phyloP scores from a whole-genome alignment of 2,797 vertebrate species.

The Trematomus bernacchii region DNA sequence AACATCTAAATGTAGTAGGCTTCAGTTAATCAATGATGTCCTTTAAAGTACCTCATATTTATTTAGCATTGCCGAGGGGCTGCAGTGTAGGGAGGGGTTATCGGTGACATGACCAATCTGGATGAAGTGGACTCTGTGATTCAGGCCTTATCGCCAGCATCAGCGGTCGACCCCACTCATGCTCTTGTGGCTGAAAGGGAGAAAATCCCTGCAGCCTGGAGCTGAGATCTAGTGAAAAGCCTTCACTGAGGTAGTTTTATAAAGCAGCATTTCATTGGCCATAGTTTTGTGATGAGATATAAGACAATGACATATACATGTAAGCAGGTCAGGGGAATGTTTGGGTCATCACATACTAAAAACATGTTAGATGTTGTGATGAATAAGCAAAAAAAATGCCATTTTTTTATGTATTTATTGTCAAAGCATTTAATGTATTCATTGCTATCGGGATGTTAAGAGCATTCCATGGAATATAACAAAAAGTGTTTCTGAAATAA shows the following conservation, averaged over 20 bases:
- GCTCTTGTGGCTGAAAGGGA: conserved; percentile 3
- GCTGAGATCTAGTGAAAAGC: not conserved
- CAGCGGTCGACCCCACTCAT: not conserved
- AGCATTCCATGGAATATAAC: too few relatives aligned
- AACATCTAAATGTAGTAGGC: too few relatives aligned
- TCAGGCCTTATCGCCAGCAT: not conserved
- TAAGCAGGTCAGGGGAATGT: not conserved
- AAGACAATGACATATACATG: not conserved
- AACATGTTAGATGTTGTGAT: not conserved
- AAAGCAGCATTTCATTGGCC: not conserved
- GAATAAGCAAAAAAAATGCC: not conserved
- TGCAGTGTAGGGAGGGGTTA: too few relatives aligned
- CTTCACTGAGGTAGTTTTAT: not conserved
- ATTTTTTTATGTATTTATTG: too few relatives aligned
- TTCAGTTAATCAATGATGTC: too few relatives aligned
- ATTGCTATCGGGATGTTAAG: too few relatives aligned
- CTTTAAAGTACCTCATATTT: too few relatives aligned
- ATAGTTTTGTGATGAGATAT: too few relatives aligned
- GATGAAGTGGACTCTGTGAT: conserved; percentile 1
- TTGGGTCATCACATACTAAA: not conserved
- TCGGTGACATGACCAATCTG: too few relatives aligned
- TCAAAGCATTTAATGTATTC: too few relatives aligned
- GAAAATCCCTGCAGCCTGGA: not conserved
- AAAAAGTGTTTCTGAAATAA: too few relatives aligned
- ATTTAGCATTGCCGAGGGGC: too few relatives aligned